Percentiles rank a stretch among this genome's conserved stretches.
Conservation (phyloP, 2,797 vertebrate genomes). For the Aldrovandia affinis region DNA sequence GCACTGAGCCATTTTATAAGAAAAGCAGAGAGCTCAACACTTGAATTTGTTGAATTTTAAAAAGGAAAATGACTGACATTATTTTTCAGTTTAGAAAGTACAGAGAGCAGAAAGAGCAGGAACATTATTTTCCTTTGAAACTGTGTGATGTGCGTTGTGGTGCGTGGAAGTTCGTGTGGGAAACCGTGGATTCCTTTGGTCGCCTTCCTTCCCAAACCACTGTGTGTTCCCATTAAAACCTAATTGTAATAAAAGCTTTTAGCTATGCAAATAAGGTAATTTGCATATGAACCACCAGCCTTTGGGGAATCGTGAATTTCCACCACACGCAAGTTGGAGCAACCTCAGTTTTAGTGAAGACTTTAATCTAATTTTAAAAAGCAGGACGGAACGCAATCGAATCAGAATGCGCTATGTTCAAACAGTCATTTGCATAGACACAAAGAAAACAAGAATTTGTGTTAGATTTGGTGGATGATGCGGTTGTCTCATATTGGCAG, state of each 20-base stretch:
- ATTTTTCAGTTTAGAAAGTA: not conserved
- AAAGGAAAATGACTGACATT: not conserved
- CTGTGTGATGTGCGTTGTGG: conserved; percentile 3
- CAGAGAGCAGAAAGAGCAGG: not conserved
- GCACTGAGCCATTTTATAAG: not conserved
- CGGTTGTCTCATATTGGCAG: conserved; percentile 62
- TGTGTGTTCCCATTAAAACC: conserved; percentile 60
- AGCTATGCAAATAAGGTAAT: conserved; percentile 76
- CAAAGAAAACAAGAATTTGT: conserved; percentile 71
- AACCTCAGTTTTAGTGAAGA: conserved; percentile 62
- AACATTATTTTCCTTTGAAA: not conserved
- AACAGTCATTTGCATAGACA: conserved; percentile 79
- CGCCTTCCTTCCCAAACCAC: conserved; percentile 58
- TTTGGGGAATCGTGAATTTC: conserved; percentile 67
- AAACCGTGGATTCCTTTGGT: conserved; percentile 45
- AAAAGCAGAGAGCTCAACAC: not conserved
- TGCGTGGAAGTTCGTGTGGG: not conserved
- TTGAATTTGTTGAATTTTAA: not conserved
- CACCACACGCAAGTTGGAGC: conserved; percentile 64
- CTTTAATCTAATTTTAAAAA: conserved; percentile 75
- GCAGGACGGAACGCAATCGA: conserved; percentile 70
- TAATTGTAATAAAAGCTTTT: conserved; percentile 75
- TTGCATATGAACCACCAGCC: conserved; percentile 71
- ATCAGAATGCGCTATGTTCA: conserved; percentile 68
- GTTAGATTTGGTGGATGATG: conserved; percentile 60